Percentiles rank a stretch among this genome's conserved stretches.
phyloP scores from a whole-genome alignment of 1,140 invertebrate species.

The Epicauta chinensis region DNA sequence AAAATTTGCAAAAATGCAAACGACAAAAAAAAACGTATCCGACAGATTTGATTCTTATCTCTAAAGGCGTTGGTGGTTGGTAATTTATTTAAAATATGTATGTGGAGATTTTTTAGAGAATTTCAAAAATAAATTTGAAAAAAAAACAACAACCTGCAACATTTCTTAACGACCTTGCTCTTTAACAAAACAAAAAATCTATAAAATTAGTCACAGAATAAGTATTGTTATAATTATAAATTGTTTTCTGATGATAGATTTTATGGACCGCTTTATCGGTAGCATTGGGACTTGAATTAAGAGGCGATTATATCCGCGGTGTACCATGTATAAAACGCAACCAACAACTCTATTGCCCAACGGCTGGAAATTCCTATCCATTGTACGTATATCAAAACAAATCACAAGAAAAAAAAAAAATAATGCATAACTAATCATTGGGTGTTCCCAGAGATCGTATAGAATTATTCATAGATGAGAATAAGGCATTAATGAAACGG shows the following conservation, averaged over 20 bases:
- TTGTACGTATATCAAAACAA: conserved; percentile 60
- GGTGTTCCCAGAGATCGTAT: conserved; percentile 66
- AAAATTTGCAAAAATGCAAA: too few species aligned
- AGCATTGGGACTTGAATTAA: conserved; percentile 74
- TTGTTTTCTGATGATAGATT: conserved; percentile 59
- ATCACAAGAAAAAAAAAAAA: not conserved
- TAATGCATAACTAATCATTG: conserved; percentile 40
- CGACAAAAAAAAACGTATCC: too few species aligned
- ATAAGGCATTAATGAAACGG: conserved; percentile 84
- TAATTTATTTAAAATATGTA: too few species aligned
- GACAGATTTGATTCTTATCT: too few species aligned
- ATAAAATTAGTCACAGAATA: conserved; percentile 10
- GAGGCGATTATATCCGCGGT: conserved; percentile 77
- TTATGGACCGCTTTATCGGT: conserved; percentile 82
- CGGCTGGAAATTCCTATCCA: conserved; percentile 82
- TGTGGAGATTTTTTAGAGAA: too few species aligned
- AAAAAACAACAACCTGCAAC: not conserved
- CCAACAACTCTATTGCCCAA: conserved; percentile 86
- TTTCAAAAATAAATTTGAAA: too few species aligned
- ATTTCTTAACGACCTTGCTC: conserved; percentile 9
- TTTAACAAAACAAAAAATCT: conserved; percentile 1
- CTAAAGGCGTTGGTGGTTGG: too few species aligned
- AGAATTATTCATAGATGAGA: conserved; percentile 87
- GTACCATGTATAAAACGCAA: conserved; percentile 82
- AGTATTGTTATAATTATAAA: too few species aligned